Base-by-base conservation (phyloP, 2,797 vertebrate species). In the Pteropus rufus region DNA sequence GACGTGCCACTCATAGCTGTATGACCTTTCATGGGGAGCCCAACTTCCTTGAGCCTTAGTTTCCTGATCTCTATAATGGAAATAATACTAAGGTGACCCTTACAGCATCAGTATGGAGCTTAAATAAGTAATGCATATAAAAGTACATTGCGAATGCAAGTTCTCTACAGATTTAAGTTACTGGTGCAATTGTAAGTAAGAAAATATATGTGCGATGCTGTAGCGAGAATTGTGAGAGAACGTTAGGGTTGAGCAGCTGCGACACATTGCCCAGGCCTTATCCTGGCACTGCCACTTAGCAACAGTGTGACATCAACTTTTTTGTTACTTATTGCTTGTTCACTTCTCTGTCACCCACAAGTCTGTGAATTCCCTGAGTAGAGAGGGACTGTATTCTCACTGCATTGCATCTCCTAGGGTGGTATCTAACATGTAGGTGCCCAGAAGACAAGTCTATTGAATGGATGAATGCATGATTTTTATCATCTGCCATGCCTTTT, bases 241-340 rank as follows among this genome's bases (percentile, higher is more conserved):
- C 7, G 0, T 11, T 6, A n/a, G 0, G 4, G 31, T 6, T 31
- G 36, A 36, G 12, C 26, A 31, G 1, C 0, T 26, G 10, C 8
- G 64, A 18, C 58, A 76, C 31, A 7, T 23, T 36, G 19, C 60
- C 41, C 64, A 15, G 62, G 19, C 19, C 9, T 76, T 7, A 29
- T 41, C 79, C 56, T 56, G 46, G 10, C 62, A 12, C 65, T 84
- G 60, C 41, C 16, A 0, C 34, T 81, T 76, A 52, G 58, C 44
- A 54, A 10, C 34, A 54, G 7, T 39, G 41, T 52, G 39, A 23
- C 44, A 0, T 6, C 65, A 21, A 80, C 24, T 76, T 31, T 49
- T 93, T 39, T 41, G 23, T 80, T 41, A 49, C 49, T 49, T 49
- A 75, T 11, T 62, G 44, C 70, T 70, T 67, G 7, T 84, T 77